phyloP scores from a whole-genome alignment of 2,888 invertebrate species.

The Calliopum simillimum region DNA sequence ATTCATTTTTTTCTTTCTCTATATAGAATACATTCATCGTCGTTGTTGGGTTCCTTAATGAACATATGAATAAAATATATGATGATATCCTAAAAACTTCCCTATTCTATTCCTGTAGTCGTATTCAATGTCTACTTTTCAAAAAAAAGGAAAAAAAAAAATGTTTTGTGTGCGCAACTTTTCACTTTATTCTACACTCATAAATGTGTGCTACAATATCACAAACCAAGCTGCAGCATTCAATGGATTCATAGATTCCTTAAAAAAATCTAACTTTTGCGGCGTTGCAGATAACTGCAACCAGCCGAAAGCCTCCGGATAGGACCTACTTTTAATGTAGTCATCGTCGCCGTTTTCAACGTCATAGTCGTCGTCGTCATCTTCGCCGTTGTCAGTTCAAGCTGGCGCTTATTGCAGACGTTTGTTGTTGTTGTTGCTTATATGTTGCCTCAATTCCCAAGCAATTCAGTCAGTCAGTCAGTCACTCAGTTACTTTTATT shows the following conservation, averaged over 20 bases:
- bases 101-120: conserved; percentile 1
- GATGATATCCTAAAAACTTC: conserved; percentile 40
- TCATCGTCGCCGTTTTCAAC: not conserved
- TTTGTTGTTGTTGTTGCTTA: not conserved
- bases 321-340: conserved; percentile 15
- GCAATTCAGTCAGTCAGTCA: conserved; percentile 2
- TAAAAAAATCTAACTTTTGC: not conserved
- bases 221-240: too few relatives aligned
- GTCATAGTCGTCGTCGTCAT: not conserved
- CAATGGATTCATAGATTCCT: not conserved
- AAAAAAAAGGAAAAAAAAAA: not conserved
- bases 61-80: conserved; percentile 46
- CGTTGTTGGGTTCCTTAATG: conserved; percentile 39
- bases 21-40: too few relatives aligned
- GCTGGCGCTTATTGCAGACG: not conserved
- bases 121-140: not conserved
- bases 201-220: too few relatives aligned
- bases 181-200: too few relatives aligned
- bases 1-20: conserved; percentile 10
- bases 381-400: conserved; percentile 14
- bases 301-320: not conserved
- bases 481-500: not conserved
- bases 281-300: not conserved
- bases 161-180: too few relatives aligned
- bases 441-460: too few relatives aligned